Evolutionary conservation across 2,797 vertebrate species (phyloP), one percentile per base, ranked within the genome.

Genomic region (Columba guinea): DNA sequence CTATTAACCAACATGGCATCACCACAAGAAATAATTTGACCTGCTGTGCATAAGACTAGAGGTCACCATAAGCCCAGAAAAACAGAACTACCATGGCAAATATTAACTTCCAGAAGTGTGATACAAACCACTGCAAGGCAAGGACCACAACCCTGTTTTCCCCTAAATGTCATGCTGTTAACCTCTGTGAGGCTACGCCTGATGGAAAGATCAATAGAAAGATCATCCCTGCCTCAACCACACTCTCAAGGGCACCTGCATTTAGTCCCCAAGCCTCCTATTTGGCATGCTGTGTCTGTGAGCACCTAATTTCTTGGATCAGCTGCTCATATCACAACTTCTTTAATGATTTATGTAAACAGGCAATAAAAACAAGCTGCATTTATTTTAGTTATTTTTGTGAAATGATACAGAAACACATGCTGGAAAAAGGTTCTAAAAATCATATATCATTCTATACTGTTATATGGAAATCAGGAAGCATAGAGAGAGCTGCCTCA

Each of bases 21-120:
- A 59, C 13, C 48, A 26, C 11, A 37, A 46, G 65, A 78, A 74
- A 51, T 52, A 62, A 10, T 18, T 53, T 7, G 14, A 15, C 60
- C 48, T 74, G 32, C 64, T 70, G 35, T 69, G 11, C 5, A 2
- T 59, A 20, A 55, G 46, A 41, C n/a, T 41, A 37, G n/a, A 71
- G 13, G 14, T 55, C 59, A 63, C 21, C 14, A 3, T 19, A 62
- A 81, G 12, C 39, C 51, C 2, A 2, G 39, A 87, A 18, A 64
- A 60, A 49, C 0, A 0, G 37, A 67, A 22, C 59, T 32, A n/a
- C 32, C 26, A 4, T 0, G 0, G 37, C 34, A 90, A 81, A 60
- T 18, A 0, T 0, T 13, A 10, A 11, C 28, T 67, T 73, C 15
- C 30, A 9, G 22, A 90, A 48, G 27, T 21, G 24, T 22, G 7